These are phyloP conservation scores for Lucilia cuprina DNA, from an alignment of 1,140 invertebrate species.

Conservation along the genomic window DNA sequence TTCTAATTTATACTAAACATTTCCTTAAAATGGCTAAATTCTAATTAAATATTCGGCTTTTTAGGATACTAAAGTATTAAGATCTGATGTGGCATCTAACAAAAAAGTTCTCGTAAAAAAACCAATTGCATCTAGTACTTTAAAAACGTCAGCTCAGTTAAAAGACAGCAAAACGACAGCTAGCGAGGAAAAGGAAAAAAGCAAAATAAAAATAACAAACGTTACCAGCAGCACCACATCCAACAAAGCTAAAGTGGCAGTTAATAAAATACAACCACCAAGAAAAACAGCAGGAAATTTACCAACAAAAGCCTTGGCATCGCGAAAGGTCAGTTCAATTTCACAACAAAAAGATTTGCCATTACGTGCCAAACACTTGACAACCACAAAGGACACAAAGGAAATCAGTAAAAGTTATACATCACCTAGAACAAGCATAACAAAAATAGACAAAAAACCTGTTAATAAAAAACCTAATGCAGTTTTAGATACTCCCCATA, in stretches of 20 bases:
- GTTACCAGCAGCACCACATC: not conserved
- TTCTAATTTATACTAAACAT: too few relatives aligned
- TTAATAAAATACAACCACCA: not conserved
- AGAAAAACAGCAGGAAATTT: not conserved
- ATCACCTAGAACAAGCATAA: not conserved
- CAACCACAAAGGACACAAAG: not conserved
- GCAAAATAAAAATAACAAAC: not conserved
- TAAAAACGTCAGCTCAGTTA: too few relatives aligned
- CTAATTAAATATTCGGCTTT: too few relatives aligned
- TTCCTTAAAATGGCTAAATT: too few relatives aligned
- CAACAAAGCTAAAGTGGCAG: not conserved
- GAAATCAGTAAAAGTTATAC: not conserved
- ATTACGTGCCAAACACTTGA: constrained; percentile 9
- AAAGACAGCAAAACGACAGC: too few relatives aligned
- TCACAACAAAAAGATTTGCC: not conserved
- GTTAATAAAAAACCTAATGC: constrained; percentile 45
- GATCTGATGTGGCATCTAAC: too few relatives aligned
- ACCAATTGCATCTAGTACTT: too few relatives aligned
- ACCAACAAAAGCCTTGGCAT: not conserved
- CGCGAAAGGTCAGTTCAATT: not conserved
- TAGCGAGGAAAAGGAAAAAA: not conserved
- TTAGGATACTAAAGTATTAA: too few relatives aligned
- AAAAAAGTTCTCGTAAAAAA: too few relatives aligned
- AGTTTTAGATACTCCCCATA: constrained; percentile 57
- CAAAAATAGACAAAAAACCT: not conserved